Conservation (phyloP, 92 coral and sea anemone genomes). For the Muricea muricata region DNA sequence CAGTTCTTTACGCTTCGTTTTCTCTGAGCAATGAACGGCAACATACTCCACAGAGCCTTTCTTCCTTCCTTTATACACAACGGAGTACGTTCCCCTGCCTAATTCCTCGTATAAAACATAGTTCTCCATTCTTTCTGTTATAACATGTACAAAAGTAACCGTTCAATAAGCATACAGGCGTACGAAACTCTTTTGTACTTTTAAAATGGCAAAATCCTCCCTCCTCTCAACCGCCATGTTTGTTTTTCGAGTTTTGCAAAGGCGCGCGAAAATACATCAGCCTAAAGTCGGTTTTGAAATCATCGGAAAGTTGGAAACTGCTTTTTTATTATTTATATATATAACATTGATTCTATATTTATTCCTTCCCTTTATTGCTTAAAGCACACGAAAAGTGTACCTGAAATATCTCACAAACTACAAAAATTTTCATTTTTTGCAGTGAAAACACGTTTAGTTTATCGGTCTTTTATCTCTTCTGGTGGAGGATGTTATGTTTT, state of each 20-base stretch:
- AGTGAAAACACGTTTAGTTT: background rate
- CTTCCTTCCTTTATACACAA: slow-evolving; percentile 97
- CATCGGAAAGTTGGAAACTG: too few relatives aligned
- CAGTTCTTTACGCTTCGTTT: slow-evolving; percentile 88
- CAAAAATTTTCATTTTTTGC: background rate
- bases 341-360: too few relatives aligned
- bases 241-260: background rate
- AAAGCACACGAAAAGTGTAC: background rate
- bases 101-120: slow-evolving; percentile 96
- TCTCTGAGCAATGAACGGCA: slow-evolving; percentile 97
- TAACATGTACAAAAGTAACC: background rate
- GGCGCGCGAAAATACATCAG: background rate
- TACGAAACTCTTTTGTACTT: too few relatives aligned
- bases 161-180: too few relatives aligned
- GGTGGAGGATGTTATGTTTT: background rate
- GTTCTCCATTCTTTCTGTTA: slow-evolving; percentile 77
- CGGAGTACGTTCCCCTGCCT: slow-evolving; percentile 91
- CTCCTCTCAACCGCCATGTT: slow-evolving; percentile 27
- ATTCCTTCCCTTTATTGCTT: background rate
- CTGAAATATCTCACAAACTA: background rate
- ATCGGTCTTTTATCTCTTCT: too few relatives aligned
- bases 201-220: background rate
- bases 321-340: too few relatives aligned
- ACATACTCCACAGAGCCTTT: slow-evolving; percentile 96
- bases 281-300: background rate